These are phyloP conservation scores for Caenorhabditis sp. DNA, from an alignment of 2,888 invertebrate species.

Conservation along the genomic window DNA sequence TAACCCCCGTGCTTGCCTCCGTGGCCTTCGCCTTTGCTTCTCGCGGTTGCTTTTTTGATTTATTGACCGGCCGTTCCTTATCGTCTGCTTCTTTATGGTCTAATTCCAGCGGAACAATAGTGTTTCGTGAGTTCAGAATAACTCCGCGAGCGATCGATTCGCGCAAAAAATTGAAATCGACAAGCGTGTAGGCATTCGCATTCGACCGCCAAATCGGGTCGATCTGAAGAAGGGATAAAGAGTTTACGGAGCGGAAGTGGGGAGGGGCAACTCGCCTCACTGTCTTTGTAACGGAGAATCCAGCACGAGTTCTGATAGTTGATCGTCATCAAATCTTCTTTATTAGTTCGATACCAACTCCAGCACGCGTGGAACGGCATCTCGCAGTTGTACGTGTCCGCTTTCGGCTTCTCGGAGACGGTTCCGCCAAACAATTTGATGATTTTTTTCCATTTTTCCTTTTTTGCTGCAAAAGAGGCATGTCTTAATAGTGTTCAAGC, in stretches of 20 bases:
- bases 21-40: too few species aligned
- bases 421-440: conserved; percentile 5
- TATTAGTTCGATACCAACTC: background rate
- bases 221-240: background rate
- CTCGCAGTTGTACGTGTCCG: background rate
- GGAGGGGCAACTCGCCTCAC: background rate
- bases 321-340: too few species aligned
- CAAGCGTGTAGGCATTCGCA: background rate
- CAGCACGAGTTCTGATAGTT: conserved; percentile 27
- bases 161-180: background rate
- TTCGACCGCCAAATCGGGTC: background rate
- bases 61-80: too few species aligned
- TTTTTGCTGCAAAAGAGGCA: conserved; percentile 1
- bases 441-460: conserved; percentile 8
- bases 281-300: conserved; percentile 11
- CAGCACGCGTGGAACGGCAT: conserved; percentile 1
- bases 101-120: background rate
- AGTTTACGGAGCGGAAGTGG: too few species aligned
- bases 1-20: too few species aligned
- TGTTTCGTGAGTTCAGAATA: background rate
- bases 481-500: background rate
- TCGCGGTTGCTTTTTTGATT: too few species aligned
- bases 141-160: background rate
- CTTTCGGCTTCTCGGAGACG: background rate
- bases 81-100: background rate